Base-by-base conservation (phyloP, 2,888 invertebrate species). In the Metellina segmentata region DNA sequence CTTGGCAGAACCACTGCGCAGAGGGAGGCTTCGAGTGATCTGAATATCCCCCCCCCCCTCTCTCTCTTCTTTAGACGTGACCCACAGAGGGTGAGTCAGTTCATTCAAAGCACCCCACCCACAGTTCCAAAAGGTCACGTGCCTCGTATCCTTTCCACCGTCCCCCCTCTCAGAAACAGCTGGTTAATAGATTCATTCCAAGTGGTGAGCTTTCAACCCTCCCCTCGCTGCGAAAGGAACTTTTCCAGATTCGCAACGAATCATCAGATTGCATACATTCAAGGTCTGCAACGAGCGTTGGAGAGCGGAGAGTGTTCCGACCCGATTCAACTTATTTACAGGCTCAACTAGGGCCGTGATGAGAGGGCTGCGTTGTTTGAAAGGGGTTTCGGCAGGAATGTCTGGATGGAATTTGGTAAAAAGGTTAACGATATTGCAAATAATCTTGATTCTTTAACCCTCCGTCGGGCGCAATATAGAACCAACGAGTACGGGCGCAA, bases 61-160 rank as follows among this genome's bases (percentile, higher is more conserved):
- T n/a, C 81, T 61, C 88, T 16, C 69, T 81, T 71, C 20, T 19
- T 71, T 87, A 87, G 87, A 79, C 87, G 87, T 87, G 79, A 81
- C 88, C 81, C 49, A 7, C 53, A 19, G 88, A 49, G 89, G 82
- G 82, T 89, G 89, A 89, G 70, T 89, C 89, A 89, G 89, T 81
- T 89, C 89, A 89, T 89, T 89, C 82, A 89, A 78, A 71, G 89
- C 53, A 77, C 82, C 82, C 89, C 89, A 77, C 89, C 89, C 89
- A 75, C 69, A 52, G 70, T 48, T 88, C 34, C 70, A 88, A 77
- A 89, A 89, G 89, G 83, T 89, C 89, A 89, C 89, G 83, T 83
- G 89, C 77, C 81, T 79, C 20, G 8, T 13, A 79, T 79, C 61
- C 51, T 79, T 79, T 79, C 79, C 52, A 49, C n/a, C 8, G 19